phyloP scores from a whole-genome alignment of 2,888 invertebrate genomes.

The Drosophila multiciliata region DNA sequence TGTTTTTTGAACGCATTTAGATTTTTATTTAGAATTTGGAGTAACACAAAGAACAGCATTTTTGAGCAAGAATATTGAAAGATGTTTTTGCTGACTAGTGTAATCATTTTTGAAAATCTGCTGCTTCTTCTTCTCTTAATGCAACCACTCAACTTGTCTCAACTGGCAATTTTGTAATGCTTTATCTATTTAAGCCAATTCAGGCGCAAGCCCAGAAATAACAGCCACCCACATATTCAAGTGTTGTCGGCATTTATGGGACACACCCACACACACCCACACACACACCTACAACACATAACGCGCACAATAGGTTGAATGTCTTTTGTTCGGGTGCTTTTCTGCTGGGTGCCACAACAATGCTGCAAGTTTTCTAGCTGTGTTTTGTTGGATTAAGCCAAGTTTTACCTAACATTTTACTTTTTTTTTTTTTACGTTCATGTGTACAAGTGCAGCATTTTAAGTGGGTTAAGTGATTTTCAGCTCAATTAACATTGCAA shows the following conservation, averaged over 20 bases:
- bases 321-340: conserved; percentile 7
- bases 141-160: neutral
- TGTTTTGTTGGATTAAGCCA: conserved; percentile 10
- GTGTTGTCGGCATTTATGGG: conserved; percentile 18
- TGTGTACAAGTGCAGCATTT: conserved; percentile 35
- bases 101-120: neutral
- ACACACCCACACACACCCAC: neutral
- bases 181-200: conserved; percentile 26
- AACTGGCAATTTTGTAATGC: conserved; percentile 2
- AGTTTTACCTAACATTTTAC: conserved; percentile 14
- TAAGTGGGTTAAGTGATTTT: conserved; percentile 78
- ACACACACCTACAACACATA: neutral
- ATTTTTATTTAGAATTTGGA: neutral
- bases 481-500: conserved; percentile 78
- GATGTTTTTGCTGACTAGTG: neutral
- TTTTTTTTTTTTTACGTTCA: neutral
- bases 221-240: conserved; percentile 10
- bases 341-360: conserved; percentile 8
- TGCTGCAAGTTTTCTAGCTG: conserved; percentile 16
- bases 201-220: conserved; percentile 12
- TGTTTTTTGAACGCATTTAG: neutral
- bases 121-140: conserved; percentile 1
- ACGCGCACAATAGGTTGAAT: conserved; percentile 5
- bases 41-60: neutral
- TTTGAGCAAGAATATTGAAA: too few relatives aligned